A percentile compares a stretch with the other conserved stretches of the same genome.
Conservation (phyloP, 1,140 invertebrate genomes). For the Hyphantria cunea region DNA sequence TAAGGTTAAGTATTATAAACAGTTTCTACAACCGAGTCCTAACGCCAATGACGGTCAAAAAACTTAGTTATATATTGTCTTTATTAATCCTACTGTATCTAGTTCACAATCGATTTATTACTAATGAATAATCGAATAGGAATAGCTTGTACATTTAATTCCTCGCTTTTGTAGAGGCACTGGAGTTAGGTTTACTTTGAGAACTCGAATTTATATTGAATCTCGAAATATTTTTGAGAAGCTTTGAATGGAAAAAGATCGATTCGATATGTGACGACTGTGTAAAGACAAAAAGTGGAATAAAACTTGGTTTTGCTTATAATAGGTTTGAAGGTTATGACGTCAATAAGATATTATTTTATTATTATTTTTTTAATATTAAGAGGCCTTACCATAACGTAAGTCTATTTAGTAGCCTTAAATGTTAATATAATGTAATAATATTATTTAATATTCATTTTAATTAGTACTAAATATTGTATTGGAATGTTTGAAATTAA, state of each 20-base stretch:
- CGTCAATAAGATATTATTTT: conserved; percentile 11
- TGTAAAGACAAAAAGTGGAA: not conserved
- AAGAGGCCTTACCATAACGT: conserved; percentile 63
- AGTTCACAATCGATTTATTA: conserved; percentile 14
- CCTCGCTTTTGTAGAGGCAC: not conserved
- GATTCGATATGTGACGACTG: no score
- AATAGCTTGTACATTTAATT: not conserved
- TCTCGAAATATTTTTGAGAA: conserved; percentile 9
- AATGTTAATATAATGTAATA: conserved; percentile 50
- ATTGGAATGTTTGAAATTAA: conserved; percentile 41
- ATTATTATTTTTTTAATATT: conserved; percentile 8
- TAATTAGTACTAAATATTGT: conserved; percentile 43
- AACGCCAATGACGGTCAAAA: conserved; percentile 14
- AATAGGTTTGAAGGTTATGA: no score
- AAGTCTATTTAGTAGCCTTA: conserved; percentile 48
- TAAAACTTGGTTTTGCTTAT: not conserved
- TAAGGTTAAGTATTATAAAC: conserved; percentile 13
- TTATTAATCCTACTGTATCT: conserved; percentile 12
- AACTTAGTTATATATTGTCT: not conserved
- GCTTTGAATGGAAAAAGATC: not conserved
- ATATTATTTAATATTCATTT: conserved; percentile 57
- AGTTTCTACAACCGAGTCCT: conserved; percentile 1
- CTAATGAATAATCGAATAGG: not conserved
- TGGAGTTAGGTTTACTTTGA: conserved; percentile 5
- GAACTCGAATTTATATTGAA: conserved; percentile 9